A percentile compares a stretch with the other conserved stretches of the same genome.
Conservation (phyloP, 2,888 invertebrate species). For the Ditula angustiorana region DNA sequence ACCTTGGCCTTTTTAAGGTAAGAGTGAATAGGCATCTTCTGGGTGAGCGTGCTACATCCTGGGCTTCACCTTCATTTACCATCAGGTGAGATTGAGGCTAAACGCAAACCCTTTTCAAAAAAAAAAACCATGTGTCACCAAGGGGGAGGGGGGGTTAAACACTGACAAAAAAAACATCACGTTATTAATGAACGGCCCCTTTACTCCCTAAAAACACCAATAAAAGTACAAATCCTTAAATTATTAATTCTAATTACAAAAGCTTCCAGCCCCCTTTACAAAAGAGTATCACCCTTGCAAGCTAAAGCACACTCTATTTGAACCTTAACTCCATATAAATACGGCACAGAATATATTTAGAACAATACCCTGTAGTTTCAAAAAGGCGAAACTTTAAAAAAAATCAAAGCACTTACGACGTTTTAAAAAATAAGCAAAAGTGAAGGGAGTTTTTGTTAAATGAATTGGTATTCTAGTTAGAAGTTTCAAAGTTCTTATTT, state of each 20-base stretch:
- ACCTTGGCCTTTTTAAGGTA: no score
- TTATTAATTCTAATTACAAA: slow-evolving; percentile 47
- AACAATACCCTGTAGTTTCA: neutral
- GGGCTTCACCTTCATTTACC: no score
- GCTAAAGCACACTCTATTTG: neutral
- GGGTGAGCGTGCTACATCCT: no score
- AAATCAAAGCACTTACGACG: neutral
- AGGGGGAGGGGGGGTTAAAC: no score
- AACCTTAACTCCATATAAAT: neutral
- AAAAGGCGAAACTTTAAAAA: neutral
- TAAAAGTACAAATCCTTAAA: slow-evolving; percentile 48
- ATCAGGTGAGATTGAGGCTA: no score
- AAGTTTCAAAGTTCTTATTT: neutral
- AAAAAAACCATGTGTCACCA: no score
- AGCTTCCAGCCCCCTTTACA: slow-evolving; percentile 26
- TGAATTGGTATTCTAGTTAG: neutral
- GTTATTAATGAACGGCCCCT: no score
- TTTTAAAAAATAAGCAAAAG: neutral
- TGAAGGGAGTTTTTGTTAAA: neutral
- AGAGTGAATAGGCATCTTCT: no score
- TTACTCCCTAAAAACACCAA: neutral
- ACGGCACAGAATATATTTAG: neutral
- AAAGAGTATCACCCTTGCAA: slow-evolving; percentile 9
- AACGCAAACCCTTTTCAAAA: no score
- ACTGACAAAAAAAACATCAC: no score